These are phyloP conservation scores for Amia ocellicauda DNA, from an alignment of 2,113 vertebrate species.

Conservation along the genomic window DNA sequence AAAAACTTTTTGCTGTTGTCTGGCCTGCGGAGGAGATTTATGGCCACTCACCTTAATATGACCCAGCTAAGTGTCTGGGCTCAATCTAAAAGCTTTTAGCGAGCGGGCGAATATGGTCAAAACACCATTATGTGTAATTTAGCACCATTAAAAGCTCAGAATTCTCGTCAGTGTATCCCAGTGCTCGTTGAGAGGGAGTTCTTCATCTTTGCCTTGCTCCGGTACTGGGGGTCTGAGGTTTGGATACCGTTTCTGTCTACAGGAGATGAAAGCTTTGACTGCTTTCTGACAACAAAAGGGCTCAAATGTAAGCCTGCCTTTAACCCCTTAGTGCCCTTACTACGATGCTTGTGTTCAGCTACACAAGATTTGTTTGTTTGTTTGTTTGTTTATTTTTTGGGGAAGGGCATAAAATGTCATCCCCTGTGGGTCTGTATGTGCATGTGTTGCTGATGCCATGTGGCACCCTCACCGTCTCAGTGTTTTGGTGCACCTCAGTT, in stretches of 20 bases:
- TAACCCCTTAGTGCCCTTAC: not conserved
- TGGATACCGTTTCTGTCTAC: not conserved
- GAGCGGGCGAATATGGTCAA: constrained; percentile 26
- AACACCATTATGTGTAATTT: constrained; percentile 35
- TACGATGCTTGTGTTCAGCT: too few relatives aligned
- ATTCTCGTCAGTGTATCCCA: constrained; percentile 16
- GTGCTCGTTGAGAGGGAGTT: not conserved
- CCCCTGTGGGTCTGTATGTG: too few relatives aligned
- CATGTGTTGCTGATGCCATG: too few relatives aligned
- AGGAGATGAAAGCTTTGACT: not conserved
- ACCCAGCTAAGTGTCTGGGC: constrained; percentile 32
- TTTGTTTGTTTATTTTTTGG: too few relatives aligned
- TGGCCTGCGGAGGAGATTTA: constrained; percentile 11
- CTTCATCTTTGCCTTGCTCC: not conserved
- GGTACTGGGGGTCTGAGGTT: not conserved
- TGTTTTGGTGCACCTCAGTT: too few relatives aligned
- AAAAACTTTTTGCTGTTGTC: not conserved
- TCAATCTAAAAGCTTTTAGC: constrained; percentile 46
- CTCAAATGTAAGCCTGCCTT: not conserved
- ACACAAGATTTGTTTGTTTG: too few relatives aligned
- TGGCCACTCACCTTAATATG: constrained; percentile 18
- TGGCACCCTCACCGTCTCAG: too few relatives aligned
- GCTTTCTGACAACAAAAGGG: not conserved
- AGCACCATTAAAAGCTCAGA: constrained; percentile 24
- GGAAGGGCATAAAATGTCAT: too few relatives aligned